phyloP scores from a whole-genome alignment of 2,797 vertebrate genomes.

The Numenius phaeopus region DNA sequence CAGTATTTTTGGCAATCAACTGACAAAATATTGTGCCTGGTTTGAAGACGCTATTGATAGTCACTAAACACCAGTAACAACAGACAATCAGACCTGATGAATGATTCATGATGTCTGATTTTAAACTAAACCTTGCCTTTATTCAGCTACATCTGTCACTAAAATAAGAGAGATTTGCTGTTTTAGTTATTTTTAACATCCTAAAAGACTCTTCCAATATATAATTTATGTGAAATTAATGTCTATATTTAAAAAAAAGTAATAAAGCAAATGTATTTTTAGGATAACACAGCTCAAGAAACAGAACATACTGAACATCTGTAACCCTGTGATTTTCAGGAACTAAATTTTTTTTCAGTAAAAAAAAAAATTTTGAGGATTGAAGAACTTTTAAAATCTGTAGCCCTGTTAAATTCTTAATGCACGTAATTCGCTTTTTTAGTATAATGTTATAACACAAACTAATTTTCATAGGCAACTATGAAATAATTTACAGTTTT shows the following conservation, averaged over 20 bases:
- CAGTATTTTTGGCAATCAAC: neutral
- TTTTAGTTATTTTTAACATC: slow-evolving; percentile 35
- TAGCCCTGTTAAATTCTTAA: neutral
- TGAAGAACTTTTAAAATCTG: neutral
- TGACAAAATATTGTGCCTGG: slow-evolving; percentile 44
- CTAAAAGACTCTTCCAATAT: neutral
- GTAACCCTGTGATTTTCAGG: neutral
- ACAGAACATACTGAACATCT: neutral
- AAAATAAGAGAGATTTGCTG: neutral
- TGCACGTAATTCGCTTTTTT: neutral
- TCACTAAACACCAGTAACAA: slow-evolving; percentile 38
- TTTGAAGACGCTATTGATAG: neutral
- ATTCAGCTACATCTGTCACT: slow-evolving; percentile 12
- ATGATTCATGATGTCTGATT: slow-evolving; percentile 48
- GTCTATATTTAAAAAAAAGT: neutral
- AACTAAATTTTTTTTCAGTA: neutral
- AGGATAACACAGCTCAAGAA: neutral
- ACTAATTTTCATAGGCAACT: neutral
- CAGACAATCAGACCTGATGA: slow-evolving; percentile 43
- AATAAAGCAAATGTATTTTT: slow-evolving; percentile 1
- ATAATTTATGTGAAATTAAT: slow-evolving; percentile 9
- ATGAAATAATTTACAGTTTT: neutral
- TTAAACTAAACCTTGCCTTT: slow-evolving; percentile 37
- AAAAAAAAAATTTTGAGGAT: neutral
- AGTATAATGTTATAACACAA: neutral